Evolutionary conservation across 1,140 invertebrate genomes (phyloP), one percentile per base, ranked within the genome.

Genomic region (Coenobita brevimanus): DNA sequence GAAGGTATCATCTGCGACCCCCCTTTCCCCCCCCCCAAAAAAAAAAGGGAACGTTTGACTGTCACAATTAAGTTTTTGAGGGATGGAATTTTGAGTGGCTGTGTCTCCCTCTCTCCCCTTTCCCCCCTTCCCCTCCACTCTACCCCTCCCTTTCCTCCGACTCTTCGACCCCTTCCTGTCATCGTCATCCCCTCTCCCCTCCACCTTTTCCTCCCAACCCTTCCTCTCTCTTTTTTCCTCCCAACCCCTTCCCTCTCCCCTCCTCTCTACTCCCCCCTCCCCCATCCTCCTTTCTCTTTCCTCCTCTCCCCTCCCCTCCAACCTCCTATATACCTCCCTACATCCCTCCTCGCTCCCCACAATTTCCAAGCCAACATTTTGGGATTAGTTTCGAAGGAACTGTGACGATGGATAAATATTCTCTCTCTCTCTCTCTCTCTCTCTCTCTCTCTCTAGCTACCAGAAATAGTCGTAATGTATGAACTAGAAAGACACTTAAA

Each of bases 21-120:
- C 60, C 67, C 8, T 75, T 6, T 60, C 50, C 64, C 82, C 82
- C 82, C 60, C 24, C 82, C 78, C 50, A 38, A 73, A 85, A 73
- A 76, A 78, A 84, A 85, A 85, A 85, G 38, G 71, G 82, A 85
- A 78, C 71, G 71, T 84, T 84, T 84, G 82, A 84, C 82, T 84
- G 82, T 75, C 82, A 84, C 82, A 78, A 85, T 85, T 76, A 85
- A 78, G 71, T 78, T 76, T 76, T 76, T n/a, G 71, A 85, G 78
- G 73, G 67, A 85, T 76, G 71, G 71, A 85, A 85, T 76, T 76
- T 78, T 85, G 64, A 78, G 73, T 15, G 50, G 50, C 71, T 38
- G 33, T 30, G 38, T 17, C 46, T 21, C 10, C 75, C 24, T 10
- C 46, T 30, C 13, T 10, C 21, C 50, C 50, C n/a, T 38, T 24